Base-by-base conservation (phyloP, 2,113 vertebrate genomes). In the Alosa alosa region DNA sequence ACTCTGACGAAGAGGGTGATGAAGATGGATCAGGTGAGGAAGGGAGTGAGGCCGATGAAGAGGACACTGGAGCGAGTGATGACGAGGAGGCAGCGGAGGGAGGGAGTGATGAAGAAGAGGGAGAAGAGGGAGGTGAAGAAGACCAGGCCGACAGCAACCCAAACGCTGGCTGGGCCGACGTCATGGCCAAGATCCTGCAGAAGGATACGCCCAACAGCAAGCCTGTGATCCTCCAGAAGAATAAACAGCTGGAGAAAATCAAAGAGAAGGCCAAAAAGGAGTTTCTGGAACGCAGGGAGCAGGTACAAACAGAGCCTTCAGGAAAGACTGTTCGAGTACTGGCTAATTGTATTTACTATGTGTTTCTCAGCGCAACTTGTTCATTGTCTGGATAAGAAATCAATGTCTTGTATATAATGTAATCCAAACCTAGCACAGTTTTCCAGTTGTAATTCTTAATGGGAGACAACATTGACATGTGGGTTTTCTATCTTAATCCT, bases 151-250 rank as follows among this genome's bases (percentile, higher is more conserved):
- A 89, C 60, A 83, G 45, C 41, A 95, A 93, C 2, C 83, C 93
- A 1, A 91, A 93, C 9, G 81, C 90, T 0, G 98, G 97, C 41
- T 99, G 98, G 98, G 98, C 98, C 0, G 95, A 98, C 25, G 97
- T 96, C 87, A 99, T 99, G 98, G 96, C 97, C n/a, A 97, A 96
- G 92, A 94, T 99, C 82, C 95, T 99, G 86, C 95, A 92, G 78
- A 99, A 96, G 93, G 96, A 96, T 84, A 93, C 93, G 0, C 93
- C 95, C 0, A 91, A 91, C 11, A 95, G 90, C 83, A 96, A 95
- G 47, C 84, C 93, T 78, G 92, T 85, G 52, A 99, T 99, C 86
- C 94, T 99, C 86, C 87, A 95, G 86, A 98, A 96, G 88, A 99
- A 93, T 93, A 98, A 96, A 90, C 93, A 92, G 82, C 88, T 97